A percentile compares a stretch with the other conserved stretches of the same genome.
Evolutionary conservation across 2,797 vertebrate genomes (phyloP).

Genomic region (Poeciliopsis infans): DNA sequence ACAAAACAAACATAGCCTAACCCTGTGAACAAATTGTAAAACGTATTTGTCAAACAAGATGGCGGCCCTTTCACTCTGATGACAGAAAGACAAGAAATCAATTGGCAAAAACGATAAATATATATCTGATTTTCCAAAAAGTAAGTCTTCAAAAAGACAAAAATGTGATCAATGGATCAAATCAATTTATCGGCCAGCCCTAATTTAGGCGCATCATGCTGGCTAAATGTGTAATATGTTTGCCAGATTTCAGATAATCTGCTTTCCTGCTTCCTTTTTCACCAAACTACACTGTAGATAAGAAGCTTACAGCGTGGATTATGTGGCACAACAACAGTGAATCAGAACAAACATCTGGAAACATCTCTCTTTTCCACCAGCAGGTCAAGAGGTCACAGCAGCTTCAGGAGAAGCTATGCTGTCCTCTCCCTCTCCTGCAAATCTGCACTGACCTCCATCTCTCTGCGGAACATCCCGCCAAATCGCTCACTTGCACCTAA

Average conservation of each 20-base stretch:
- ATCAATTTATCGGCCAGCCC: too few species aligned
- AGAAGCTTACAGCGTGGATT: constrained; percentile 81
- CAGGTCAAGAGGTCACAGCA: constrained; percentile 71
- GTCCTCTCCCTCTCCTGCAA: constrained; percentile 19
- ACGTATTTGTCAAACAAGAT: too few species aligned
- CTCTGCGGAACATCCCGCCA: constrained; percentile 12
- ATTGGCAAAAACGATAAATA: too few species aligned
- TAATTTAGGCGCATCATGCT: neutral
- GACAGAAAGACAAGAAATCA: too few species aligned
- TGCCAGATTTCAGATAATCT: constrained; percentile 63
- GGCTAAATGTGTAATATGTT: neutral
- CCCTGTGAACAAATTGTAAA: too few species aligned
- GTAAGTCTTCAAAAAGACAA: too few species aligned
- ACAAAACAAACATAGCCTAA: too few species aligned
- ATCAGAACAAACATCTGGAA: constrained; percentile 62
- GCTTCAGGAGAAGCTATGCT: constrained; percentile 59
- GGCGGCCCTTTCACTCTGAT: too few species aligned
- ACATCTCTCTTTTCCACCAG: constrained; percentile 44
- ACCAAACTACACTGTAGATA: constrained; percentile 72
- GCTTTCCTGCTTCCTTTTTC: constrained; percentile 56
- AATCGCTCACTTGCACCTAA: neutral
- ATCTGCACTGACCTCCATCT: constrained; percentile 43
- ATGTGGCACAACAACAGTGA: constrained; percentile 65
- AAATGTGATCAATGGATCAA: too few species aligned
- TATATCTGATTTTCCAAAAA: too few species aligned